These are phyloP conservation scores for Aelia acuminata DNA, from an alignment of 2,888 invertebrate genomes.

Conservation along the genomic window DNA sequence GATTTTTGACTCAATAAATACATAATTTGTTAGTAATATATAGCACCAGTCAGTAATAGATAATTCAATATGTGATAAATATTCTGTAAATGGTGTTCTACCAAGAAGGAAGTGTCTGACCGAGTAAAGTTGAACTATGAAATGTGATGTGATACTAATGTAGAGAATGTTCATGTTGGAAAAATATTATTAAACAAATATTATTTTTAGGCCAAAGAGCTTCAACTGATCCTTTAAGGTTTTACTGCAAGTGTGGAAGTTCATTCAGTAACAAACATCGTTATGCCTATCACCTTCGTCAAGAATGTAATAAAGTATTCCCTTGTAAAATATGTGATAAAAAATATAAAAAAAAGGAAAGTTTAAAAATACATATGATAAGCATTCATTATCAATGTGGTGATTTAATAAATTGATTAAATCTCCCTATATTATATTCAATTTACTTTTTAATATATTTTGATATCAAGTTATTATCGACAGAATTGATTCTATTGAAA, in stretches of 20 bases:
- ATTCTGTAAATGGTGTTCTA: not conserved
- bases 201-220: constrained; percentile 6
- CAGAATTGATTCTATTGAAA: not conserved
- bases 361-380: constrained; percentile 56
- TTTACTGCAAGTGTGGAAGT: constrained; percentile 59
- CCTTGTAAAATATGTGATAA: constrained; percentile 56
- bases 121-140: not conserved
- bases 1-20: no score
- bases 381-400: constrained; percentile 45
- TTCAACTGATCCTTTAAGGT: not conserved
- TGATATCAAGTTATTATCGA: not conserved
- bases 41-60: not conserved
- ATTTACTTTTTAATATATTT: not conserved
- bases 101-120: not conserved
- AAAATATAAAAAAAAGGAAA: constrained; percentile 34
- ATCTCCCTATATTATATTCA: no score
- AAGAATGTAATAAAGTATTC: constrained; percentile 60
- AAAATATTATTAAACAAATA: not conserved
- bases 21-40: no score
- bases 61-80: not conserved
- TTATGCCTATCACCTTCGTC: constrained; percentile 51
- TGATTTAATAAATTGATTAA: not conserved
- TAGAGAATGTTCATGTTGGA: not conserved
- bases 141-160: not conserved
- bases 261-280: constrained; percentile 51